Conservation (phyloP, 2,113 vertebrate genomes). For the Asarcornis scutulata region DNA sequence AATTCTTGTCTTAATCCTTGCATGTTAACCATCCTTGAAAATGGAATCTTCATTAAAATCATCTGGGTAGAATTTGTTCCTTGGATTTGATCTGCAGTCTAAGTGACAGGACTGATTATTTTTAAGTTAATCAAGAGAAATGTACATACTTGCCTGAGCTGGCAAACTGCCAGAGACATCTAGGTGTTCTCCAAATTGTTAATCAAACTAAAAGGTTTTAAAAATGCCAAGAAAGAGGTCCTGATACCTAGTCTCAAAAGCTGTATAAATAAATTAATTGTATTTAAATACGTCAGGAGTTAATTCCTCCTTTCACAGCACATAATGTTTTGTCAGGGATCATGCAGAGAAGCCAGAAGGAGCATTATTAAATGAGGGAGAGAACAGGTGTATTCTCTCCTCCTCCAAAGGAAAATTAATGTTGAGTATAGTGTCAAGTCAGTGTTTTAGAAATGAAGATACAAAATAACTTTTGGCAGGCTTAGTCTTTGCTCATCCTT, state of each 20-base stretch:
- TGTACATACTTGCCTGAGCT: background rate
- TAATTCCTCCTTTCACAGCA: background rate
- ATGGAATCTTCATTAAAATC: background rate
- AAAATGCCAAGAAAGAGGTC: background rate
- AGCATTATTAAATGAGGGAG: background rate
- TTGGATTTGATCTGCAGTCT: background rate
- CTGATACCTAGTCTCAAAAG: background rate
- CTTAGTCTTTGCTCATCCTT: background rate
- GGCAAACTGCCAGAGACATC: background rate
- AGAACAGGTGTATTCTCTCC: constrained; percentile 2
- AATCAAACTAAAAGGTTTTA: constrained; percentile 20
- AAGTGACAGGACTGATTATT: background rate
- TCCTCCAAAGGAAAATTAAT: background rate
- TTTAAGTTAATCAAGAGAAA: background rate
- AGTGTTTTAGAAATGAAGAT: background rate
- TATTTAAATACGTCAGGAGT: background rate
- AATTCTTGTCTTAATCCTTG: background rate
- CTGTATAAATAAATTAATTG: background rate
- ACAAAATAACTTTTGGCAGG: background rate
- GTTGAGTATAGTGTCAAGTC: background rate
- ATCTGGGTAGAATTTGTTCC: background rate
- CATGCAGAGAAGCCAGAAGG: constrained; percentile 19
- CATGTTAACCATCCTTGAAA: background rate
- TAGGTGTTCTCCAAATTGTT: background rate
- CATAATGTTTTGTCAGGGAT: constrained; percentile 8